phyloP scores from a whole-genome alignment of 2,113 vertebrate genomes.

The Balaeniceps rex region DNA sequence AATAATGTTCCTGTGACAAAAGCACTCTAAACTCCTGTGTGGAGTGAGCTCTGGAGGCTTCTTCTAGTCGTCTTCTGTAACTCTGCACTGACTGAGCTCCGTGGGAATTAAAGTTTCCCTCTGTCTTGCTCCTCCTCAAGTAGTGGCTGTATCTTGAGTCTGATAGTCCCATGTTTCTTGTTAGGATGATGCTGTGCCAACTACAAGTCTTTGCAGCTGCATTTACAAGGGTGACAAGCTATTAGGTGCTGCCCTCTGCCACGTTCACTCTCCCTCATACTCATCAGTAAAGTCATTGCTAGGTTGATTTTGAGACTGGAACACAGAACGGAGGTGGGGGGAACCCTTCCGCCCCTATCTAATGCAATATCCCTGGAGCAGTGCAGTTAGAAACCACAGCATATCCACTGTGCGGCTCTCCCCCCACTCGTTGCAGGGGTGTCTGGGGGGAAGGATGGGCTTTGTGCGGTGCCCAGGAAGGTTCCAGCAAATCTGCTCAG shows the following conservation, averaged over 20 bases:
- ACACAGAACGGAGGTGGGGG: neutral
- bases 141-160: neutral
- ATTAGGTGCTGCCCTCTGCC: neutral
- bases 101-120: neutral
- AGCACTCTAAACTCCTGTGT: neutral
- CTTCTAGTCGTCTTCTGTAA: neutral
- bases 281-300: neutral
- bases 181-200: neutral
- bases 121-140: neutral
- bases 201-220: neutral
- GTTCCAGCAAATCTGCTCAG: neutral
- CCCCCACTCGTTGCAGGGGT: neutral
- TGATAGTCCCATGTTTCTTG: neutral
- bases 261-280: fast-evolving
- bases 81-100: neutral
- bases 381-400: neutral
- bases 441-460: neutral
- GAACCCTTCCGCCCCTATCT: neutral
- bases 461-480: neutral
- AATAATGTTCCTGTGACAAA: neutral
- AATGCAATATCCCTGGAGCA: neutral
- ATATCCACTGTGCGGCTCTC: neutral
- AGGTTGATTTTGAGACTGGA: neutral
- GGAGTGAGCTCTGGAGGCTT: neutral
- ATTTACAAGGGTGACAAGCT: neutral